phyloP scores from a whole-genome alignment of 1,140 invertebrate genomes.

The Conus ventricosus region DNA sequence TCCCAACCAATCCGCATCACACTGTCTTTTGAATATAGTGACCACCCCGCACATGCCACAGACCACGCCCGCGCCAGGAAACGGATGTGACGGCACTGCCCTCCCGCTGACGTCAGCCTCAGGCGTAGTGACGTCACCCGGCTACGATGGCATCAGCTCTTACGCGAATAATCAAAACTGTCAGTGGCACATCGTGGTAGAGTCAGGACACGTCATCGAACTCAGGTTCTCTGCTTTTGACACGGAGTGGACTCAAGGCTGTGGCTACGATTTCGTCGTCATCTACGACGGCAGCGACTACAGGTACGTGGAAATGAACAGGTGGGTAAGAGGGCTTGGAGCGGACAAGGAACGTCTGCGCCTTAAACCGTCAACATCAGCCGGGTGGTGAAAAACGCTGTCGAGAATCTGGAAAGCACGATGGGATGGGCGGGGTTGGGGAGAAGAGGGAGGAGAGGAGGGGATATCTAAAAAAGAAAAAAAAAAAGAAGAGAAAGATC shows the following conservation, averaged over 20 bases:
- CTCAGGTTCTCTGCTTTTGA: slow-evolving; percentile 49
- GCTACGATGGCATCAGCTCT: slow-evolving; percentile 40
- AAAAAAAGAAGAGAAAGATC: too few species aligned
- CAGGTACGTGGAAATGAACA: neutral
- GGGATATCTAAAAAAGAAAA: too few species aligned
- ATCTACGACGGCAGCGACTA: slow-evolving; percentile 42
- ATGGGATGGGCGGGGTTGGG: too few species aligned
- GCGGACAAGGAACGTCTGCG: too few species aligned
- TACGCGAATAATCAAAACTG: slow-evolving; percentile 49
- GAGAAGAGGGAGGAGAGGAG: too few species aligned
- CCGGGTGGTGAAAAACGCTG: too few species aligned
- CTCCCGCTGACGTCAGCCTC: slow-evolving; percentile 3
- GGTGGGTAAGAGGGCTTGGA: too few species aligned
- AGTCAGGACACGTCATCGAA: slow-evolving; percentile 49
- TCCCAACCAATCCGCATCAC: too few species aligned
- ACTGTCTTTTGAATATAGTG: neutral
- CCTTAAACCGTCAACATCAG: too few species aligned
- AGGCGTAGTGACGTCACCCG: slow-evolving; percentile 35
- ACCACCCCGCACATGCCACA: neutral
- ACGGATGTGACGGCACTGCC: slow-evolving; percentile 25
- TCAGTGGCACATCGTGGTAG: slow-evolving; percentile 47
- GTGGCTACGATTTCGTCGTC: slow-evolving; percentile 45
- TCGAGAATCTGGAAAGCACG: too few species aligned
- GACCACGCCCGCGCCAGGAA: slow-evolving; percentile 8
- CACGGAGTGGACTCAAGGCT: slow-evolving; percentile 42